Percentiles rank a stretch among this genome's conserved stretches.
Conservation (phyloP, 1,140 invertebrate species). For the Formica exsecta region DNA sequence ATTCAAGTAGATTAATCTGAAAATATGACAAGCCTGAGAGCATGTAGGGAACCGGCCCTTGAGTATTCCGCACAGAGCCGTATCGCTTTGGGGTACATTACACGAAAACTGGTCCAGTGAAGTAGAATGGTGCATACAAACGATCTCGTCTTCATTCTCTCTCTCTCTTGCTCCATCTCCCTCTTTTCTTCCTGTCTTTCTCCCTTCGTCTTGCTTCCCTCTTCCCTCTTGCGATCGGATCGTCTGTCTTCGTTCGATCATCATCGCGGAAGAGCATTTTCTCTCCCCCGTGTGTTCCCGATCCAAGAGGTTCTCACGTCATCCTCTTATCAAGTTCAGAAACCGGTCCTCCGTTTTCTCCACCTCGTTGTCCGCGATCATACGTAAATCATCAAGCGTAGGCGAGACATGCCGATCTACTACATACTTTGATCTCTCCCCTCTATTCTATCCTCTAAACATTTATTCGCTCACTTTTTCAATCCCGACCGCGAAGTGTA, state of each 20-base stretch:
- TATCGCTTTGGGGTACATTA: conserved; percentile 70
- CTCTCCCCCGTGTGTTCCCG: conserved; percentile 62
- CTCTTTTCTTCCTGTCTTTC: neutral
- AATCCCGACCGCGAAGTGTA: neutral
- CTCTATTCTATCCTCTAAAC: neutral
- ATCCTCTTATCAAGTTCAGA: conserved; percentile 79
- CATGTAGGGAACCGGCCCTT: conserved; percentile 62
- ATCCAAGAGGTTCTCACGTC: conserved; percentile 80
- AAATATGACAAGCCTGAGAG: conserved; percentile 58
- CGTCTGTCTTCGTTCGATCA: conserved; percentile 67
- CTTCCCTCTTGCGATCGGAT: conserved; percentile 59
- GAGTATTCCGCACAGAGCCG: conserved; percentile 69
- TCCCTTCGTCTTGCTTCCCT: neutral
- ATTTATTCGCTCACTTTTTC: conserved; percentile 15
- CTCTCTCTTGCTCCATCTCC: conserved; percentile 27
- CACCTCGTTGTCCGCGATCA: conserved; percentile 34
- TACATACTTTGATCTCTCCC: conserved; percentile 1
- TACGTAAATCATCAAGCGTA: conserved; percentile 52
- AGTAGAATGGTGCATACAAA: conserved; percentile 73
- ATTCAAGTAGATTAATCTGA: conserved; percentile 57
- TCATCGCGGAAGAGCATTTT: conserved; percentile 42
- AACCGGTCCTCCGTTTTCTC: conserved; percentile 66
- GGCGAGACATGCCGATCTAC: conserved; percentile 44
- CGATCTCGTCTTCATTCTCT: conserved; percentile 72
- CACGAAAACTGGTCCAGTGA: conserved; percentile 79